Evolutionary conservation across 2,113 vertebrate species (phyloP).

Genomic region (Zapus hudsonius): DNA sequence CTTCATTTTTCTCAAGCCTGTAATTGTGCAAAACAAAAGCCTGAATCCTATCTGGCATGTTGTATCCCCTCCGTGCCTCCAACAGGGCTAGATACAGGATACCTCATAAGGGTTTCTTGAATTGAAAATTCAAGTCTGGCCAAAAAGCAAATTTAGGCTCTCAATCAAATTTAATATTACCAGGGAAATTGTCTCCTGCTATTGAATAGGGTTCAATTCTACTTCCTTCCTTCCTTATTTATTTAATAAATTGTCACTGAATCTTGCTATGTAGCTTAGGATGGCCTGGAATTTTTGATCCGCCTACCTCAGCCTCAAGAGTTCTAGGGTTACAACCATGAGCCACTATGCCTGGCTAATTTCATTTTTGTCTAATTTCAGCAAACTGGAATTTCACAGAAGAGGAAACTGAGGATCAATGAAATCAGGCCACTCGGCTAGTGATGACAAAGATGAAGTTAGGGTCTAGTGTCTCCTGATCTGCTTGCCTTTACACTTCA

Average conservation of each 20-base stretch:
- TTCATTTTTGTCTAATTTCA: neutral
- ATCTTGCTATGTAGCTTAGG: neutral
- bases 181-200: neutral
- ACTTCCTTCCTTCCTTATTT: neutral
- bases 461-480: neutral
- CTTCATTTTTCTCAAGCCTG: slow-evolving; percentile 6
- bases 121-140: neutral
- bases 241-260: neutral
- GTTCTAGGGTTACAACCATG: neutral
- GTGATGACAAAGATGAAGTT: neutral
- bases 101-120: neutral
- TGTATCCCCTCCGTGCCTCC: neutral
- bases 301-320: neutral
- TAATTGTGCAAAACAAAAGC: neutral
- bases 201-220: neutral
- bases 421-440: neutral
- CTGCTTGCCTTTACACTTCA: neutral
- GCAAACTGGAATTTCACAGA: neutral
- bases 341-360: neutral
- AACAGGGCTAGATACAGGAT: neutral
- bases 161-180: neutral
- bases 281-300: neutral
- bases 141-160: neutral
- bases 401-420: neutral
- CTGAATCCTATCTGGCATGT: neutral